phyloP scores from a whole-genome alignment of 2,888 invertebrate genomes.

The Acleris cristana region DNA sequence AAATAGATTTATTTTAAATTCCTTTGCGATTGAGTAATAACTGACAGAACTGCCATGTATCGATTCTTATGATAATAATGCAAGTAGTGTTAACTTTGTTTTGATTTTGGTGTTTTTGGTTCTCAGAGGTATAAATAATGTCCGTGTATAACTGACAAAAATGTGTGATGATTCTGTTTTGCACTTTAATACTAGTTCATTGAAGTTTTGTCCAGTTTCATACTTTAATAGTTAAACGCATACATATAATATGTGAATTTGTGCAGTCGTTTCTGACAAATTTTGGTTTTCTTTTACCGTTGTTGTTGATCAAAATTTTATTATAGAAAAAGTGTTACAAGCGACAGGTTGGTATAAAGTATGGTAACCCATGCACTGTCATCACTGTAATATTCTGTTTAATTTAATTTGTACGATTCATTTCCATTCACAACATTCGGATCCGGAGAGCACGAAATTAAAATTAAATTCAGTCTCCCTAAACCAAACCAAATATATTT shows the following conservation, averaged over 20 bases:
- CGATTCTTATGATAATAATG: conserved; percentile 15
- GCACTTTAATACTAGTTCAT: neutral
- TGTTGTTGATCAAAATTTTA: too few relatives aligned
- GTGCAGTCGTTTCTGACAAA: conserved; percentile 3
- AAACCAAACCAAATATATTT: too few relatives aligned
- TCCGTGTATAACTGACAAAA: neutral
- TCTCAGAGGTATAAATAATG: neutral
- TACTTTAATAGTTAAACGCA: neutral
- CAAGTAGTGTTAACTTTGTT: conserved; percentile 5
- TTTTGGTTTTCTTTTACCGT: too few relatives aligned
- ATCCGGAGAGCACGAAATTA: too few relatives aligned
- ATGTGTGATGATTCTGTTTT: neutral
- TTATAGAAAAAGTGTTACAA: too few relatives aligned
- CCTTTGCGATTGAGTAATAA: neutral
- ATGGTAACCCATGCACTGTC: too few relatives aligned
- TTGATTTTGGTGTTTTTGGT: neutral
- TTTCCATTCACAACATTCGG: too few relatives aligned
- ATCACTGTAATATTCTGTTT: too few relatives aligned
- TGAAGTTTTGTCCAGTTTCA: neutral
- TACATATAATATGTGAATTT: neutral
- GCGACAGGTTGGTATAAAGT: too few relatives aligned
- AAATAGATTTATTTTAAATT: too few relatives aligned
- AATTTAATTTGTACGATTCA: too few relatives aligned
- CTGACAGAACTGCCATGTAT: conserved; percentile 10
- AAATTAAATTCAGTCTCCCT: too few relatives aligned